Base-by-base conservation (phyloP, 2,113 vertebrate species). In the Oxygymnocypris stewartii region DNA sequence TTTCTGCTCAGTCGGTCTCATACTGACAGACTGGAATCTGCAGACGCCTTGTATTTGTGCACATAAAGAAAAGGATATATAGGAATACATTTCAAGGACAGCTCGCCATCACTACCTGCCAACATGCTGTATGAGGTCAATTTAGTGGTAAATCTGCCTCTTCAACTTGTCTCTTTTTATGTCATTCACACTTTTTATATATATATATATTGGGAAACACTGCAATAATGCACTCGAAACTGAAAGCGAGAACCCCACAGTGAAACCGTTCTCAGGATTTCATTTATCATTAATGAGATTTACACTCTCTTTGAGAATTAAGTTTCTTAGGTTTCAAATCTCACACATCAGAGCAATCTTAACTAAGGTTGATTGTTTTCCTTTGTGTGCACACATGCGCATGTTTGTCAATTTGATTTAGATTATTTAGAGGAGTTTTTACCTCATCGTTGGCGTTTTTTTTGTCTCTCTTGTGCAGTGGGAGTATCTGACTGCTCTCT, bases 251-350 rank as follows among this genome's bases (percentile, higher is more conserved):
- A 47, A 51, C 14, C 63, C 81, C 65, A 51, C 63, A 51, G 63
- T 82, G 59, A 65, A 65, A 44, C 14, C 13, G 42, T 69, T 82
- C 42, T 82, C 14, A 14, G 74, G 67, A 82, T 80, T 88, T 73
- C 57, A 87, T 89, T 74, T 81, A 87, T 84, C 83, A 84, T 87
- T 87, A 31, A 88, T 88, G 88, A 80, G 57, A 86, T 88, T 88
- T 88, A 86, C 81, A 88, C 81, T 84, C 67, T 74, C 69, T 51
- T 1, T 4, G 16, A 81, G 77, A 85, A 73, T 88, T 78, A 88
- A 35, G 76, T 82, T 74, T 82, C 78, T 54, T 78, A 37, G 63
- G 76, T 81, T 88, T 44, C 65, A 86, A 44, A 80, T 84, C 69
- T 84, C 37, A 76, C 37, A 81, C 35, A 69, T 81, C n/a, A 69